Evolutionary conservation across 2,797 vertebrate species (phyloP), one percentile per base, ranked within the genome.

Genomic region (Hypotaenidia philippensis): DNA sequence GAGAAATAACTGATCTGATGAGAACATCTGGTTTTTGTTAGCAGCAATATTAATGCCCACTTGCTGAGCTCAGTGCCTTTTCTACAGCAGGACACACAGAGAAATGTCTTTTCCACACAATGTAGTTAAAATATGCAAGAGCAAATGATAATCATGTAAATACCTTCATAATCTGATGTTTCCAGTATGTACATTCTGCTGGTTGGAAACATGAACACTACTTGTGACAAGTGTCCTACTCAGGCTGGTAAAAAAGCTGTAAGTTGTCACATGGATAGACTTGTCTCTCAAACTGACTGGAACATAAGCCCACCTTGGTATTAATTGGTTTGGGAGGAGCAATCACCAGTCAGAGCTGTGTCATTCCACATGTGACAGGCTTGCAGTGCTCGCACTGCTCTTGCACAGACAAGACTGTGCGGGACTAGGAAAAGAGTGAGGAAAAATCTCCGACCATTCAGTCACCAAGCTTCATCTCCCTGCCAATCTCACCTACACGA

Each of bases 1-100:
- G 80, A 80, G 85, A 88, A 93, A 94, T 57, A 57, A 92, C 88
- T 95, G 96, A 95, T 96, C 70, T 65, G 71, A 86, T 71, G 94
- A 89, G 97, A 96, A 92, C 87, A 97, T 94, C 92, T 97, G 95
- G 17, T 66, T 97, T 97, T 93, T 81, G 82, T 96, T 83, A 89
- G 87, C 87, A 91, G 89, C 53, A 94, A 89, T 95, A 92, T 53
- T 93, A 95, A 94, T 65, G 87, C 41, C 55, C 81, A 26, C 89
- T 94, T 60, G 82, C 83, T 69, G 77, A 68, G 85, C 70, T 95
- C 93, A 7, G 49, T 53, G 36, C 19, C 86, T 78, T 83, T 40
- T 22, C 74, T 49, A 52, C 65, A 57, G 18, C 8, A 59, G 44
- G 44, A 29, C 18, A 59, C 19, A 50, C 4, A 76, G 25, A 85